Evolutionary conservation across 2,888 invertebrate species (phyloP).

Genomic region (Cosmopolites sordidus): DNA sequence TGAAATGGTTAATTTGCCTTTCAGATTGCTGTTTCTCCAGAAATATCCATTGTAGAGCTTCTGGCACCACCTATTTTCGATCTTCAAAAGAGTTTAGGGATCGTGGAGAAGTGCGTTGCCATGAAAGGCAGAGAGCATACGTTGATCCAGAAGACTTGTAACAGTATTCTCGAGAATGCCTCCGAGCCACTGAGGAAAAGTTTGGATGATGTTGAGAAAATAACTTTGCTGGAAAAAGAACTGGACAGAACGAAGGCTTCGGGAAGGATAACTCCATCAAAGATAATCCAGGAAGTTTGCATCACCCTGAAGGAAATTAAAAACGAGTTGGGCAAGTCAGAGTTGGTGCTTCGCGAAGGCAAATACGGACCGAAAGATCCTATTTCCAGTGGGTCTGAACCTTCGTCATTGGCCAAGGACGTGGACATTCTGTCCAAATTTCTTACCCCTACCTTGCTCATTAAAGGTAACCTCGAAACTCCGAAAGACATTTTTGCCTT

Average conservation of each 20-base stretch:
- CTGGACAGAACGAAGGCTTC: conserved; percentile 41
- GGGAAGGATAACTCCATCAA: conserved; percentile 45
- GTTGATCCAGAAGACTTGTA: conserved; percentile 64
- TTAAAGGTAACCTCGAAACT: conserved; percentile 41
- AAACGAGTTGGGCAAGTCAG: conserved; percentile 48
- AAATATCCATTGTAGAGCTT: conserved; percentile 55
- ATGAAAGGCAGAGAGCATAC: conserved; percentile 64
- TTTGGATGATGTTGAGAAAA: conserved; percentile 53
- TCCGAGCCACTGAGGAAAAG: conserved; percentile 55
- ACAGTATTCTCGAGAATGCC: conserved; percentile 60
- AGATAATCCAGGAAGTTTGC: conserved; percentile 49
- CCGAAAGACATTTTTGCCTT: too few species aligned
- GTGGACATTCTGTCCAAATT: conserved; percentile 30
- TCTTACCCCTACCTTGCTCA: conserved; percentile 44
- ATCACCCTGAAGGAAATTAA: conserved; percentile 59
- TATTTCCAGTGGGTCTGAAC: conserved; percentile 30
- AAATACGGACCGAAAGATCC: conserved; percentile 32
- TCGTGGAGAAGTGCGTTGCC: conserved; percentile 65
- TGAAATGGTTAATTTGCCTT: too few species aligned
- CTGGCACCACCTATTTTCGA: conserved; percentile 58
- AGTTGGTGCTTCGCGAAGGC: conserved; percentile 31
- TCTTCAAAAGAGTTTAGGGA: conserved; percentile 61
- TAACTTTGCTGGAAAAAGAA: conserved; percentile 50
- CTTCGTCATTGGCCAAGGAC: conserved; percentile 38
- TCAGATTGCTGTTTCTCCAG: conserved; percentile 16